These are phyloP conservation scores for Druon quercuslanigerum DNA, from an alignment of 1,140 invertebrate genomes.

Conservation along the genomic window DNA sequence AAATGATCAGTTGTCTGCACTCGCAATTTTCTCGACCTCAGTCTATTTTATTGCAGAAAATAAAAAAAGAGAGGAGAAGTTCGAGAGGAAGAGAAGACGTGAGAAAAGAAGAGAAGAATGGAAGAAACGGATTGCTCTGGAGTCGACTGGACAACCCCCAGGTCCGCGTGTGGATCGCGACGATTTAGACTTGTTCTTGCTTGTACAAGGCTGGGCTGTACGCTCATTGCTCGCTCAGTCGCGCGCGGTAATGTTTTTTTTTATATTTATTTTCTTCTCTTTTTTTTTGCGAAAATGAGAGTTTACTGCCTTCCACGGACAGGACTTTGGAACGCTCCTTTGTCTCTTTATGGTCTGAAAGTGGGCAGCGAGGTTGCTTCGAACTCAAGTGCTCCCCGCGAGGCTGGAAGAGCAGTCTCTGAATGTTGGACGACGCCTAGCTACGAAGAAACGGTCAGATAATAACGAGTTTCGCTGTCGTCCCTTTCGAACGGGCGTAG, in stretches of 20 bases:
- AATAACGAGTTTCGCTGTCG: slow-evolving; percentile 73
- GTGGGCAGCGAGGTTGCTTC: slow-evolving; percentile 60
- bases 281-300: slow-evolving; percentile 70
- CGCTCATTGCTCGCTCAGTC: slow-evolving; percentile 42
- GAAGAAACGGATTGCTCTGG: slow-evolving; percentile 5
- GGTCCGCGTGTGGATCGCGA: slow-evolving; percentile 29
- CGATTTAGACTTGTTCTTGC: slow-evolving; percentile 25
- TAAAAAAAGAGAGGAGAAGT: slow-evolving; percentile 40
- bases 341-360: slow-evolving; percentile 75
- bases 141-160: slow-evolving; percentile 5
- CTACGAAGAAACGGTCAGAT: slow-evolving; percentile 69
- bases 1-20: slow-evolving; percentile 28
- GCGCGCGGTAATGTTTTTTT: slow-evolving; percentile 46
- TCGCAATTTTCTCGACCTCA: slow-evolving; percentile 19
- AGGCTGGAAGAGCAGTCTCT: slow-evolving; percentile 40
- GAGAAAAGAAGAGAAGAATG: slow-evolving; percentile 19
- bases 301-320: slow-evolving; percentile 67
- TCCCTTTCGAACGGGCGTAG: slow-evolving; percentile 63
- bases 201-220: slow-evolving; percentile 6
- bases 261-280: slow-evolving; percentile 50
- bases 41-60: slow-evolving; percentile 27
- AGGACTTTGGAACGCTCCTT: slow-evolving; percentile 65
- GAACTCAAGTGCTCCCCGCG: slow-evolving; percentile 43
- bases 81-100: slow-evolving; percentile 34
- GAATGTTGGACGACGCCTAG: slow-evolving; percentile 56